Conservation (phyloP, 2,113 vertebrate species). For the Monopterus albus region DNA sequence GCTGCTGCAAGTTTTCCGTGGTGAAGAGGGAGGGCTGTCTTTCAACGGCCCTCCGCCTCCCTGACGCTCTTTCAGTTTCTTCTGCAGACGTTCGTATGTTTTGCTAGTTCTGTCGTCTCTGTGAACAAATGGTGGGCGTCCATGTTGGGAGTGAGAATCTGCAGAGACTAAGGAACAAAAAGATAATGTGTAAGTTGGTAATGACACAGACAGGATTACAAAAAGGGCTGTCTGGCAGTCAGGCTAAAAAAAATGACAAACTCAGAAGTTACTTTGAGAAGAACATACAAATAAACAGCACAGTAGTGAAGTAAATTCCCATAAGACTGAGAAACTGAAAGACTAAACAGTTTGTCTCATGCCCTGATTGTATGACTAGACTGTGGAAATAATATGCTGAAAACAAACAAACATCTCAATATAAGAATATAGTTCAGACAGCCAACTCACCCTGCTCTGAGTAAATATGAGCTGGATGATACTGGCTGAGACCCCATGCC, state of each 20-base stretch:
- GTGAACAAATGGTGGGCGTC: slow-evolving; percentile 87
- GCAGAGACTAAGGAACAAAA: slow-evolving; percentile 68
- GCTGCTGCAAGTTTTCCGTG: slow-evolving; percentile 87
- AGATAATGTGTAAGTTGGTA: not conserved
- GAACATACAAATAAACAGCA: not conserved
- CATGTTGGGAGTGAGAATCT: slow-evolving; percentile 91
- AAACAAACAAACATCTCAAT: slow-evolving; percentile 12
- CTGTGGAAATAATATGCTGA: slow-evolving; percentile 6
- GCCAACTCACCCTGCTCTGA: slow-evolving; percentile 90
- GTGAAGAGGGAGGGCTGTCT: slow-evolving; percentile 93
- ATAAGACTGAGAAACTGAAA: slow-evolving; percentile 16
- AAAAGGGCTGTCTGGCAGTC: not conserved
- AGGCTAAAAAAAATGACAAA: not conserved
- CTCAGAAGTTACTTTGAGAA: not conserved
- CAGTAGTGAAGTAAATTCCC: not conserved
- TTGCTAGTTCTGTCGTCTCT: slow-evolving; percentile 95
- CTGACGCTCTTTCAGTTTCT: slow-evolving; percentile 95
- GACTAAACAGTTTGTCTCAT: slow-evolving; percentile 10
- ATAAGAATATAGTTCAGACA: not conserved
- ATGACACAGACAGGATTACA: not conserved
- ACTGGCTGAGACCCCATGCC: slow-evolving; percentile 92
- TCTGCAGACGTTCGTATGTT: slow-evolving; percentile 94
- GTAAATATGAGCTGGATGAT: slow-evolving; percentile 93
- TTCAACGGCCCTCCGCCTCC: slow-evolving; percentile 83
- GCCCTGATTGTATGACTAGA: not conserved